Conservation (phyloP, 2,113 vertebrate genomes). For the Copsychus sechellarum region DNA sequence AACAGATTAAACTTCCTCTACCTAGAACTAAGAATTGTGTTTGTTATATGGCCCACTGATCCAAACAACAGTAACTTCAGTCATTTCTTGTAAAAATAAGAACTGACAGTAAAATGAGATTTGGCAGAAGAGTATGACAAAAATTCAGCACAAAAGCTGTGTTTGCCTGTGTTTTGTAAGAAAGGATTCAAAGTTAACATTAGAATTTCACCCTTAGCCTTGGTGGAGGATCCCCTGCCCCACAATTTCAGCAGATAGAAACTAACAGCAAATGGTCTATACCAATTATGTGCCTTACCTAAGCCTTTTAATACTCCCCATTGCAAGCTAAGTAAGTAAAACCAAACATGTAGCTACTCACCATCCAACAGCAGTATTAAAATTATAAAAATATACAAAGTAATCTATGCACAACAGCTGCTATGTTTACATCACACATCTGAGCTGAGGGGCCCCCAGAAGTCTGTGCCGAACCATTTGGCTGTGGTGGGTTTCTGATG, state of each 20-base stretch:
- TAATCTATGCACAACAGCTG: not conserved
- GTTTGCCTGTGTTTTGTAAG: not conserved
- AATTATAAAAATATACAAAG: not conserved
- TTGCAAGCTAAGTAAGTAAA: not conserved
- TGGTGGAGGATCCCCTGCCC: not conserved
- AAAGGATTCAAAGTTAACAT: not conserved
- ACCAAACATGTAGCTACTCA: not conserved
- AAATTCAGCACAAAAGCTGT: not conserved
- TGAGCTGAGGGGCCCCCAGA: not conserved
- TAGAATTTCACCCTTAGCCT: not conserved
- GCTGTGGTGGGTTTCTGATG: accelerated
- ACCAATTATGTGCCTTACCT: not conserved
- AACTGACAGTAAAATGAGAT: not conserved
- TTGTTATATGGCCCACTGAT: not conserved
- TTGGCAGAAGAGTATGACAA: not conserved
- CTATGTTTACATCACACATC: not conserved
- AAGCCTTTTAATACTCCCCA: not conserved
- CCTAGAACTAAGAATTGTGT: not conserved
- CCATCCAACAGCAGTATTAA: not conserved
- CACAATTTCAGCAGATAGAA: not conserved
- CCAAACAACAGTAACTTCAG: not conserved
- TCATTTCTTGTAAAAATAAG: not conserved
- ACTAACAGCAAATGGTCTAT: not conserved
- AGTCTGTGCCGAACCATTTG: not conserved
- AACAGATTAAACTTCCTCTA: not conserved